Conservation (phyloP, 2,113 vertebrate species). For the Eudyptes chrysolophus region DNA sequence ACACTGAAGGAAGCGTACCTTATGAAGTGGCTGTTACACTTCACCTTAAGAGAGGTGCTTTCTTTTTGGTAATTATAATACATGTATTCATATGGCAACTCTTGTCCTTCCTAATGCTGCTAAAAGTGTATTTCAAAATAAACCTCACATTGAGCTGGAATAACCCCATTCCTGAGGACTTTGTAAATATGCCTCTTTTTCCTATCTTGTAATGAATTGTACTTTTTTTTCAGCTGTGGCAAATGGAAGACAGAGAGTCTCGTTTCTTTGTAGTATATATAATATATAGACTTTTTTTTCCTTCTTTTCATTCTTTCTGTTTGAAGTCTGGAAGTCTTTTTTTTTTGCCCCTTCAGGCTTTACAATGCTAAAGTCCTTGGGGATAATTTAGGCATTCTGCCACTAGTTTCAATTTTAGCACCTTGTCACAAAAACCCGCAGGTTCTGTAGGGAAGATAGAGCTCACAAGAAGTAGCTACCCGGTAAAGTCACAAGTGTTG, state of each 20-base stretch:
- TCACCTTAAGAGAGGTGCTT: background rate
- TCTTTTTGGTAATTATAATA: background rate
- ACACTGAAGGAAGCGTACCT: background rate
- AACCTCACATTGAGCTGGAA: background rate
- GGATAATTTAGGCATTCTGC: background rate
- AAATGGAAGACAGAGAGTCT: background rate
- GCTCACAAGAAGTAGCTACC: background rate
- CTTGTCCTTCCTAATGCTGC: background rate
- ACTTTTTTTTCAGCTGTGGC: background rate
- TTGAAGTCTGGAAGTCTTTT: background rate
- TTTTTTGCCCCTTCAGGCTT: background rate
- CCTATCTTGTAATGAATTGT: background rate
- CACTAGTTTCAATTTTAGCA: background rate
- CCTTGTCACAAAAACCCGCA: background rate
- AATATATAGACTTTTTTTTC: background rate
- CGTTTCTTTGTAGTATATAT: background rate
- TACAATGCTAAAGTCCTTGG: background rate
- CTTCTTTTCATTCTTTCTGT: background rate
- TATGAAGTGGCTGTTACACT: background rate
- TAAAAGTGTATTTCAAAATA: background rate
- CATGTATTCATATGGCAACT: background rate
- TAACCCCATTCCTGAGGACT: background rate
- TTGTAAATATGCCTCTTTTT: background rate
- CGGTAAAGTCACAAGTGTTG: background rate
- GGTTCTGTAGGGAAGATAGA: background rate